phyloP scores from a whole-genome alignment of 1,140 invertebrate genomes.

The Metopolophium dirhodum region DNA sequence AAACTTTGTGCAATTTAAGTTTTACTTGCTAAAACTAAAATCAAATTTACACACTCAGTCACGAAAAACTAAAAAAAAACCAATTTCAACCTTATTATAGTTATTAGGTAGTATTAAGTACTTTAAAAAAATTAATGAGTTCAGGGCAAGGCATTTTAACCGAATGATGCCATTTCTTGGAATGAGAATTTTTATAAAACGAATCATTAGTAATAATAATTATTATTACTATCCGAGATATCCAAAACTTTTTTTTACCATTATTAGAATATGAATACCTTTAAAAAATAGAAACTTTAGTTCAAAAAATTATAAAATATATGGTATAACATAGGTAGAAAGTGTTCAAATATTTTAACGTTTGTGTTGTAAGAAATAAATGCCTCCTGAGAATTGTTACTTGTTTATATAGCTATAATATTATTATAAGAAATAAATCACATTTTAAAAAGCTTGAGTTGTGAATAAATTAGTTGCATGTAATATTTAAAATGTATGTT shows the following conservation, averaged over 20 bases:
- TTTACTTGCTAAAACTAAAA: background rate
- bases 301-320: background rate
- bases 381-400: background rate
- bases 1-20: constrained; percentile 9
- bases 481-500: background rate
- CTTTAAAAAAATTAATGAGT: background rate
- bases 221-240: background rate
- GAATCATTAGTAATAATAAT: background rate
- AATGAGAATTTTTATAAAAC: background rate
- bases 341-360: background rate
- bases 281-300: background rate
- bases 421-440: too few relatives aligned
- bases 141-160: background rate
- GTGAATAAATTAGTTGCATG: background rate
- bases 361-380: background rate
- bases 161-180: background rate
- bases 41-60: background rate
- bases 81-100: background rate
- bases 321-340: background rate
- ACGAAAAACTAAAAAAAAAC: background rate
- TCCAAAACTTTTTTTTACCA: background rate
- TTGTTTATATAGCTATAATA: background rate
- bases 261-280: background rate
- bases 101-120: background rate
- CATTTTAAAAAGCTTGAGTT: too few relatives aligned